A percentile compares a stretch with the other conserved stretches of the same genome.
These are phyloP conservation scores for Xestobium rufovillosum DNA, from an alignment of 2,888 invertebrate genomes.

Conservation along the genomic window DNA sequence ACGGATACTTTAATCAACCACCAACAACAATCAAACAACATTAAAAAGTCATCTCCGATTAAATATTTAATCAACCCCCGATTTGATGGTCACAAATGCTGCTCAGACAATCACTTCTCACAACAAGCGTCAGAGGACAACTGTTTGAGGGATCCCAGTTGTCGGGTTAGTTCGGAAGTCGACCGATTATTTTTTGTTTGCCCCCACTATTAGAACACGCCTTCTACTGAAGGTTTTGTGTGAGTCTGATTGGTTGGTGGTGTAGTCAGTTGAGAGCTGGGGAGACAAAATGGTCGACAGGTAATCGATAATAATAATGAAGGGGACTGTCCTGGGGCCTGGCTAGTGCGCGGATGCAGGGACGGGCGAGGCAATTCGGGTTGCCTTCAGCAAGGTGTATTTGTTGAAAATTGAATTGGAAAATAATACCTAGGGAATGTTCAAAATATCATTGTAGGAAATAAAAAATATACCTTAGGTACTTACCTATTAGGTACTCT, in stretches of 20 bases:
- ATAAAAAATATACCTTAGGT: too few species aligned
- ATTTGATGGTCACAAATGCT: too few species aligned
- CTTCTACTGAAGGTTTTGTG: constrained; percentile 18
- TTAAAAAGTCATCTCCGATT: too few species aligned
- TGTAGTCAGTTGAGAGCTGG: constrained; percentile 30
- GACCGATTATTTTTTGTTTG: constrained; percentile 25
- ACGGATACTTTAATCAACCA: constrained; percentile 7
- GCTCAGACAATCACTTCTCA: too few species aligned
- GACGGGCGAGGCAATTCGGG: constrained; percentile 3
- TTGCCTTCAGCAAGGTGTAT: too few species aligned
- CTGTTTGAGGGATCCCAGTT: constrained; percentile 24
- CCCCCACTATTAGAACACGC: constrained; percentile 26
- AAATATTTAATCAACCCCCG: too few species aligned
- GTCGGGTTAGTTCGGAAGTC: constrained; percentile 26
- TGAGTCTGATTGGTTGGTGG: constrained; percentile 32
- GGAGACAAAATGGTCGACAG: constrained; percentile 42
- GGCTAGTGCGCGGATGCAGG: not conserved
- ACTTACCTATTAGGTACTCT: too few species aligned
- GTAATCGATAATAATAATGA: constrained; percentile 39
- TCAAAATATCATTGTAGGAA: too few species aligned
- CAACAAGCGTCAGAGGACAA: constrained; percentile 22
- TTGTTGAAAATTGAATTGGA: too few species aligned
- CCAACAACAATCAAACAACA: too few species aligned
- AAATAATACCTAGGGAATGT: too few species aligned
- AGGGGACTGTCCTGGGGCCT: not conserved